Base-by-base conservation (phyloP, 2,888 invertebrate species). In the Mesopsocus fuscifrons region DNA sequence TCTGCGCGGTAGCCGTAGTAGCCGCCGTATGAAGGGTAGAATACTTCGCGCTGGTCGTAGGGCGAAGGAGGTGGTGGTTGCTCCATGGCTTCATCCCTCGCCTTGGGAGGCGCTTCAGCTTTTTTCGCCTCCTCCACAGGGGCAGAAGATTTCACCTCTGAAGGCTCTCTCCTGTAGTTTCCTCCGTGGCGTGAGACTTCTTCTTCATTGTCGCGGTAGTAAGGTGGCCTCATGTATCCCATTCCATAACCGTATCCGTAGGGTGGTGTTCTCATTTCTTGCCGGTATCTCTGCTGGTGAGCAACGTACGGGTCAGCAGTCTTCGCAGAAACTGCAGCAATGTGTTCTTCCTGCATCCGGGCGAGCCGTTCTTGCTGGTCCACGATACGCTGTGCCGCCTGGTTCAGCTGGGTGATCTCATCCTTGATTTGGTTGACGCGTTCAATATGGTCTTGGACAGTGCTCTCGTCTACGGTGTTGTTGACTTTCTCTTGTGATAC, bases 341-440 rank as follows among this genome's bases (percentile, higher is more conserved):
- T 6, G 15, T 34, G 15, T 8, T 16, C 21, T 11, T 38, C 5
- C 38, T 18, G 6, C 38, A 38, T 38, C 20, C 11, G 15, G 8
- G 18, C 15, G 8, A 16, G 15, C 15, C 15, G 34, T 20, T 38
- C 38, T 20, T 38, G 18, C 20, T 38, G 38, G 4, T 38, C 38
- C 3, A 38, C 6, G 5, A 38, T 38, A 18, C 11, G 15, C 8
- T 38, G 38, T 4, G 38, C 38, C 20, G 18, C 20, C 11, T 4
- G 3, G 20, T 38, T 38, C 8, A 38, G 15, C 18, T 34, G 34
- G 15, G 8, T 16, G 13, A 34, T 34, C 15, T 38, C 16, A 5
- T 38, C 38, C 21, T 38, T 38, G 11, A 38, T 38, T 20, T 38
- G n/a, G 5, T 38, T 4, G 6, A 38, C 21, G 15, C 11, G 15